phyloP scores from a whole-genome alignment of 2,797 vertebrate genomes.

The Coccyzus lansbergi region DNA sequence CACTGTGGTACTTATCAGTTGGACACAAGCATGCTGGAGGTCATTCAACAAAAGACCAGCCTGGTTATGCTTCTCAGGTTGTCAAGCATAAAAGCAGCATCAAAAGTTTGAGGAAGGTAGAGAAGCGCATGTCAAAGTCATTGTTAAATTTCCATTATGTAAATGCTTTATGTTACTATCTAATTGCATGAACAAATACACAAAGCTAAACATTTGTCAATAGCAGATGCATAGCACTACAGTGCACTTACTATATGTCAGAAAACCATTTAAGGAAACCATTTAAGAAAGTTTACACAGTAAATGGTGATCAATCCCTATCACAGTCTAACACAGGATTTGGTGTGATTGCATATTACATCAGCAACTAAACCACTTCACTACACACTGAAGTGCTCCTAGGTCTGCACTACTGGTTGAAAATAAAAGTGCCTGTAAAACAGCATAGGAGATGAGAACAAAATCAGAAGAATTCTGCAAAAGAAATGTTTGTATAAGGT shows the following conservation, averaged over 20 bases:
- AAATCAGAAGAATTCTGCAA: not conserved
- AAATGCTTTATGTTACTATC: slow-evolving; percentile 6
- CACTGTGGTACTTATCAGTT: not conserved
- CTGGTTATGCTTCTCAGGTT: not conserved
- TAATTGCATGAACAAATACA: not conserved
- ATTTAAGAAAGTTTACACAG: not conserved
- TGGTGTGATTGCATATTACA: not conserved
- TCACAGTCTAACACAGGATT: not conserved
- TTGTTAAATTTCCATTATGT: not conserved
- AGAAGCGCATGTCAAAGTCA: not conserved
- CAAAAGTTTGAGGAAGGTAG: not conserved
- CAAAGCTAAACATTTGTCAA: not conserved
- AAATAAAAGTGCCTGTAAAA: not conserved
- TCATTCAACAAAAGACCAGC: not conserved
- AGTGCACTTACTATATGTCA: not conserved
- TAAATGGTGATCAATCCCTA: slow-evolving; percentile 23
- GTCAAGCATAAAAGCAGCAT: not conserved
- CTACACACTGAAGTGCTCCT: not conserved
- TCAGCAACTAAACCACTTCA: not conserved
- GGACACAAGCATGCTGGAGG: not conserved
- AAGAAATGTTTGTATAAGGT: not conserved
- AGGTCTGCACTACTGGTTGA: not conserved
- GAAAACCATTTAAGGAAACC: not conserved
- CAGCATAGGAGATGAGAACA: not conserved
- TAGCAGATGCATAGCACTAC: not conserved